Evolutionary conservation across 2,888 invertebrate species (phyloP), one percentile per base, ranked within the genome.

Genomic region (Molanna angustata): DNA sequence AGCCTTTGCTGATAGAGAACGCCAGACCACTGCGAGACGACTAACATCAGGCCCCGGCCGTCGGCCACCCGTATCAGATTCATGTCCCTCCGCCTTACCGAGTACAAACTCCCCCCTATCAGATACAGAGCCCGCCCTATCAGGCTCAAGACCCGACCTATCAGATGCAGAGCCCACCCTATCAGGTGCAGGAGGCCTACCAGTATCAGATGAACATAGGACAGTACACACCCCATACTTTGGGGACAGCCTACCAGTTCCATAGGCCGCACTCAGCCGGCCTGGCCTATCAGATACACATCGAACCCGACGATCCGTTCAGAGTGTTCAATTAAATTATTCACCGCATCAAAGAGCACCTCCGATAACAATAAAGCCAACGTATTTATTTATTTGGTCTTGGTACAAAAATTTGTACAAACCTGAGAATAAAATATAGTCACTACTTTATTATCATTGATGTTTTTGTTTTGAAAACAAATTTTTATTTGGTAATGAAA

Each of bases 1-100:
- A 46, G 27, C 56, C 56, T 14, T 33, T 59, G 13, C 52, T 59
- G 39, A 59, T 59, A 14, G 59, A 59, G 47, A 59, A 59, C 21
- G 52, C 56, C 3, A 51, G 45, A 13, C 56, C 56, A 7, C 52
- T 56, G 13, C 9, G 49, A 33, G 49, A 49, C 18, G 49, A 49
- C 32, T 41, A 41, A 32, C 17, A n/a, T 46, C 17, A 13, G 27
- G 40, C 41, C 48, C 37, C 39, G 17, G 14, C 13, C 17, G 37
- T 14, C 35, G 17, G 27, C 27, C 27, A 27, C 4, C 6, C 27
- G 6, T 27, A 27, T 27, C 27, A 27, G 27, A 27, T 27, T 27
- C 27, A 27, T 7, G 27, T 27, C 27, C 6, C 6, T 7, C 27
- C 27, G 11, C 27, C n/a, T n/a, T n/a, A n/a, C n/a, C n/a, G n/a